Conservation (phyloP, 2,888 invertebrate genomes). For the Fragum whitleyi region DNA sequence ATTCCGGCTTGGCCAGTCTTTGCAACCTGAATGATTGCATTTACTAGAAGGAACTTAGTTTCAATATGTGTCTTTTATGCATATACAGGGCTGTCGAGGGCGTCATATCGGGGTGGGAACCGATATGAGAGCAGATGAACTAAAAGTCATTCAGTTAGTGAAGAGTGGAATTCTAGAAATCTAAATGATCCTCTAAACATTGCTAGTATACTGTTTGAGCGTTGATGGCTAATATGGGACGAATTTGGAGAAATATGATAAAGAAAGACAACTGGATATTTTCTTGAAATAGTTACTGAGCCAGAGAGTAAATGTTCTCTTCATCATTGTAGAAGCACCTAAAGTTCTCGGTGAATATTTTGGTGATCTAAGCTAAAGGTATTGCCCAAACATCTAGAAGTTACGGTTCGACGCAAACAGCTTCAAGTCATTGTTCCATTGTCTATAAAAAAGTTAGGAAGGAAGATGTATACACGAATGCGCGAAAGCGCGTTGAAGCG, state of each 20-base stretch:
- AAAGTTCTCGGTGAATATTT: neutral
- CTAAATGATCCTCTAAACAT: neutral
- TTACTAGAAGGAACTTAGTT: too few relatives aligned
- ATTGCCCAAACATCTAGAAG: neutral
- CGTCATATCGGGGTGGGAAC: too few relatives aligned
- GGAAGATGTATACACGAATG: conserved; percentile 15
- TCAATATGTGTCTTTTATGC: too few relatives aligned
- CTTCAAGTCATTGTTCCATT: neutral
- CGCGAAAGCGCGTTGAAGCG: conserved; percentile 5
- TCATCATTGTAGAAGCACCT: neutral
- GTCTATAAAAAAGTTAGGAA: conserved; percentile 27
- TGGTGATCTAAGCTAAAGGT: neutral
- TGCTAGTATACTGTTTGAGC: neutral
- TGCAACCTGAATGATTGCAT: too few relatives aligned
- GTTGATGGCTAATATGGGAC: too few relatives aligned
- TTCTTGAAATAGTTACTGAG: neutral
- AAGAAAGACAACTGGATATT: neutral
- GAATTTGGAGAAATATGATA: conserved; percentile 2
- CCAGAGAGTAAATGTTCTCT: conserved; percentile 7
- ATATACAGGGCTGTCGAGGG: too few relatives aligned
- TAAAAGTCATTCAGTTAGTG: neutral
- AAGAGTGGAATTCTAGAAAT: neutral
- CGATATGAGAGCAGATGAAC: conserved; percentile 7
- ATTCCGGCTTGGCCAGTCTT: too few relatives aligned
- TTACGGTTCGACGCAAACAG: neutral